These are phyloP conservation scores for Cheirogaleus major DNA, from an alignment of 2,797 vertebrate species.

Conservation along the genomic window DNA sequence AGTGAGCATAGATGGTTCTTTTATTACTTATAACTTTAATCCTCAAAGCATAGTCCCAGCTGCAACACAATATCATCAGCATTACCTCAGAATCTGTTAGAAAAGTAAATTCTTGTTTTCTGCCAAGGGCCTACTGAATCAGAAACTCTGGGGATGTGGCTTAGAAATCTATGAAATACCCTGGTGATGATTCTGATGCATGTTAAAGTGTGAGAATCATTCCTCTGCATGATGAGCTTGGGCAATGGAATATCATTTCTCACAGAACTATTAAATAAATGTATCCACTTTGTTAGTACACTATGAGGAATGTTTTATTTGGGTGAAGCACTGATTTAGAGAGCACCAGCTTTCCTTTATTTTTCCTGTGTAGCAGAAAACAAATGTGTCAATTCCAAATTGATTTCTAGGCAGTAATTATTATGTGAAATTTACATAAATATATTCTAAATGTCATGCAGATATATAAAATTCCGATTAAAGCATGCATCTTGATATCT, in stretches of 20 bases:
- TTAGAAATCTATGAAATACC: not conserved
- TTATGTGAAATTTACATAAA: constrained; percentile 65
- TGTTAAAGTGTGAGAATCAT: not conserved
- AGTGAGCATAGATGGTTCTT: not conserved
- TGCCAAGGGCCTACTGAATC: not conserved
- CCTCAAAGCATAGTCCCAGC: not conserved
- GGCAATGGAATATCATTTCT: not conserved
- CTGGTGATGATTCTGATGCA: not conserved
- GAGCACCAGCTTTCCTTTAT: not conserved
- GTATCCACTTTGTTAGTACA: not conserved
- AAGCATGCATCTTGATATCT: constrained; percentile 79
- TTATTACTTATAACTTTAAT: not conserved
- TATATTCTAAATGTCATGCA: constrained; percentile 70
- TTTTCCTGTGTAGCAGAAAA: constrained; percentile 9
- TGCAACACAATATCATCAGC: not conserved
- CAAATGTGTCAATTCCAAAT: not conserved
- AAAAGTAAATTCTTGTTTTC: not conserved
- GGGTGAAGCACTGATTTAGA: not conserved
- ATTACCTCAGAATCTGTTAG: not conserved
- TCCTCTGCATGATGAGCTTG: not conserved
- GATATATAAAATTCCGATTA: constrained; percentile 77
- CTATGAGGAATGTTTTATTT: not conserved
- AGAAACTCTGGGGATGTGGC: not conserved
- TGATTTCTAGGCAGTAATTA: constrained; percentile 70
- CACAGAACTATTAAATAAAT: not conserved